Conservation (phyloP, 2,888 invertebrate species). For the Latrodectus hesperus region DNA sequence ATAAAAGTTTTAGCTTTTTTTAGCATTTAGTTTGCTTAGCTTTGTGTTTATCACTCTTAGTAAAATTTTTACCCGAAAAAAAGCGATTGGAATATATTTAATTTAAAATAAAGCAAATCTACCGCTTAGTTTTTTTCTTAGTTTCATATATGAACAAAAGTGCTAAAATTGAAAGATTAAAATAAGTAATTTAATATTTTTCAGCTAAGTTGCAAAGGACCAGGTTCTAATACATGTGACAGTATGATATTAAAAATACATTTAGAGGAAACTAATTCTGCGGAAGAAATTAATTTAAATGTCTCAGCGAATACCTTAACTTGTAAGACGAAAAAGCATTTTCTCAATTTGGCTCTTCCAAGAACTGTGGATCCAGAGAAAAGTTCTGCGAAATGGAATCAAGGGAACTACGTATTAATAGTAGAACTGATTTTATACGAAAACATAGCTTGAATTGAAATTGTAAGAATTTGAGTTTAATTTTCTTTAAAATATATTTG, state of each 20-base stretch:
- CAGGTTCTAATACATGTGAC: slow-evolving; percentile 55
- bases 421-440: slow-evolving; percentile 6
- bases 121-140: neutral
- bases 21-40: too few relatives aligned
- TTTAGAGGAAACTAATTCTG: slow-evolving; percentile 29
- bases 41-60: too few relatives aligned
- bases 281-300: slow-evolving; percentile 43
- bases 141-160: neutral
- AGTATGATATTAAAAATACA: slow-evolving; percentile 44
- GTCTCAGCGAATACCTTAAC: slow-evolving; percentile 18
- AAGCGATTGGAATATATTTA: too few relatives aligned
- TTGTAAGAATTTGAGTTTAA: too few relatives aligned
- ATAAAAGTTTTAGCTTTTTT: too few relatives aligned
- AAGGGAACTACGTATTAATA: slow-evolving; percentile 4
- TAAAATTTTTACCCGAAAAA: too few relatives aligned
- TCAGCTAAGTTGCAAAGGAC: slow-evolving; percentile 58
- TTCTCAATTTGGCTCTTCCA: slow-evolving; percentile 41
- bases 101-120: too few relatives aligned
- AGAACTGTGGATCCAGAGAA: slow-evolving; percentile 41
- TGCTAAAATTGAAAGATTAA: neutral
- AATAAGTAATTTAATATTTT: neutral
- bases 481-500: too few relatives aligned
- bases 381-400: slow-evolving; percentile 52
- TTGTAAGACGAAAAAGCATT: slow-evolving; percentile 55
- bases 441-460: neutral